Base-by-base conservation (phyloP, 2,797 vertebrate genomes). In the Antrozous pallidus region DNA sequence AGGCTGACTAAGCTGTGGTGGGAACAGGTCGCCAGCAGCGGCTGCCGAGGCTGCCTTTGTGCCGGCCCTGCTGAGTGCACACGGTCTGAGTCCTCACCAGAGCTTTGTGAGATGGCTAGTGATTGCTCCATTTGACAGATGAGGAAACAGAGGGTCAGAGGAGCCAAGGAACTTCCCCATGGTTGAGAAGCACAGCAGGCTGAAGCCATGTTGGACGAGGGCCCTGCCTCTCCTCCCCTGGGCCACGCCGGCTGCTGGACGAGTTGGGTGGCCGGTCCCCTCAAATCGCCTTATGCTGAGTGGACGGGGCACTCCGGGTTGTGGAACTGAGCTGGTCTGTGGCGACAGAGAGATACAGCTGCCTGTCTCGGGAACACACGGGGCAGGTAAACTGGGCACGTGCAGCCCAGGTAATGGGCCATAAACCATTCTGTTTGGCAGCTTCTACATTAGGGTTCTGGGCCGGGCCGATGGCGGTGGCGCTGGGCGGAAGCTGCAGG, bases 161-260 rank as follows among this genome's bases (percentile, higher is more conserved):
- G 67, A 17, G 16, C 47, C 31, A 36, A 51, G 22, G 26, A 33
- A 40, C 58, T 33, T 67, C 22, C 36, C 17, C 18, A n/a, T 5
- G 31, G 9, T 58, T 1, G 10, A 5, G 3, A n/a, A n/a, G 38
- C 87, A 20, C 45, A 69, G 18, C 7, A 3, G 0, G 0, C 8
- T 0, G 31, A 2, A 9, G 51, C 36, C 10, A 0, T 5, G 24
- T 12, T 4, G 45, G 36, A 67, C 16, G 10, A 11, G 31, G 51
- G 42, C 65, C 5, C 38, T 12, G 58, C 9, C 67, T 33, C 10
- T 22, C 40, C 36, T 6, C 63, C 8, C 24, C n/a, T n/a, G n/a
- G 1, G 58, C 33, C 10, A 3, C 13, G 56, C 74, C 89, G 2
- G 78, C 49, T 40, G 26, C 63, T 56, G 47, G 24, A 71, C 69